Conservation (phyloP, 2,113 vertebrate genomes). For the Galbula dea region DNA sequence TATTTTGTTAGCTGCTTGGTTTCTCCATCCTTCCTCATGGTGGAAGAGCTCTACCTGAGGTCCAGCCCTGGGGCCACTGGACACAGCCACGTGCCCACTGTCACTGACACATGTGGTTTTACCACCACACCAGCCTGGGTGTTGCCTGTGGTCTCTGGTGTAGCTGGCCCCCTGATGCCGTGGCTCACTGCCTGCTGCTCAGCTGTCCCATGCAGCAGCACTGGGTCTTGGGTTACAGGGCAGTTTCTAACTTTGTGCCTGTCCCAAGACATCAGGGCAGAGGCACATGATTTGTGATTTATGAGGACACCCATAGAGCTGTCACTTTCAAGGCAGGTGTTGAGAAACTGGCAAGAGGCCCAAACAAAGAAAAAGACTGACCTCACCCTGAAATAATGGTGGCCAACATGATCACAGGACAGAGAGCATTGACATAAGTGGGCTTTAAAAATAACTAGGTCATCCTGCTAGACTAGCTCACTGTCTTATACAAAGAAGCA, state of each 20-base stretch:
- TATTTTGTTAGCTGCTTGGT: not conserved
- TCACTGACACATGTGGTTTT: not conserved
- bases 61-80: not conserved
- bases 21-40: not conserved
- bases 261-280: conserved; percentile 78
- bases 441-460: conserved; percentile 85
- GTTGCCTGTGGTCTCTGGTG: not conserved
- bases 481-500: conserved; percentile 17
- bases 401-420: conserved; percentile 85
- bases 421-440: conserved; percentile 81
- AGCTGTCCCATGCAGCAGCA: conserved; percentile 81
- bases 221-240: conserved; percentile 86
- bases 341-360: conserved; percentile 82
- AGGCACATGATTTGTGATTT: conserved; percentile 96
- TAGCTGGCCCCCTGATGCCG: conserved; percentile 58
- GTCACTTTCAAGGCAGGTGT: conserved; percentile 97
- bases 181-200: conserved; percentile 75
- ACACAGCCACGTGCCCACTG: not conserved
- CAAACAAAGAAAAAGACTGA: conserved; percentile 88
- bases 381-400: conserved; percentile 90
- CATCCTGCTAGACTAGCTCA: conserved; percentile 54
- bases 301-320: conserved; percentile 94
- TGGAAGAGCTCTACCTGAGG: not conserved
- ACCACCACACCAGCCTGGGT: not conserved
- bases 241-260: conserved; percentile 91